Evolutionary conservation across 2,113 vertebrate species (phyloP), one percentile per base, ranked within the genome.

Genomic region (Neodon shergylaensis): DNA sequence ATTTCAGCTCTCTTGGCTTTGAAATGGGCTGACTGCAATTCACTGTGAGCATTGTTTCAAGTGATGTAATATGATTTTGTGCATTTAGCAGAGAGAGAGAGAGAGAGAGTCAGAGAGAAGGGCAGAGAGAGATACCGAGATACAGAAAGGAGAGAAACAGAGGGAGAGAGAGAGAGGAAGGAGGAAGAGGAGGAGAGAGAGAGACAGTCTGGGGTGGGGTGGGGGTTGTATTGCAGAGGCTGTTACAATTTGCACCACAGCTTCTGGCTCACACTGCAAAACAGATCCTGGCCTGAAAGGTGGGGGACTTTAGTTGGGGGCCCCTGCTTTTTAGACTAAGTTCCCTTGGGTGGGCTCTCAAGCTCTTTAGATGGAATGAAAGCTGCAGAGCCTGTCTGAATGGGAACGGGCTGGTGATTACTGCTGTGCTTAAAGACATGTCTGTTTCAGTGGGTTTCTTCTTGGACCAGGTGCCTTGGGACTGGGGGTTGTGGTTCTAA

Each of bases 401-500:
- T 1, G 0, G 58, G 78, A 94, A 39, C 52, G 47, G 31, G 11
- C 28, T 63, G 63, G 13, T 8, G 19, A 65, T n/a, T 61, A 17
- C 44, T 2, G 42, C n/a, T 72, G 5, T 16, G 72, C 70, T 61
- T 76, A 33, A 54, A 88, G 78, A 49, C 52, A 11, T 44, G 76
- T 42, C 54, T 58, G 58, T 42, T 95, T 96, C 5, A 1, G 65
- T 70, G 42, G 33, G 14, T 4, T 7, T 22, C 63, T 93, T 93
- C 44, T 31, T 54, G 22, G 61, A 74, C 88, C 89, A 88, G 97
- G 94, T 90, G 83, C 74, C 65, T 33, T 28, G 21, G 39, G 31
- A 84, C 36, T 61, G 21, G 5, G 36, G 47, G 44, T 70, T 79
- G 73, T 91, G 94, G 97, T 97, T 96, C 97, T 84, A 92, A 88